Percentiles rank a stretch among this genome's conserved stretches.
These are phyloP conservation scores for Glyphotaelius pellucidus DNA, from an alignment of 2,888 invertebrate species.

Conservation along the genomic window DNA sequence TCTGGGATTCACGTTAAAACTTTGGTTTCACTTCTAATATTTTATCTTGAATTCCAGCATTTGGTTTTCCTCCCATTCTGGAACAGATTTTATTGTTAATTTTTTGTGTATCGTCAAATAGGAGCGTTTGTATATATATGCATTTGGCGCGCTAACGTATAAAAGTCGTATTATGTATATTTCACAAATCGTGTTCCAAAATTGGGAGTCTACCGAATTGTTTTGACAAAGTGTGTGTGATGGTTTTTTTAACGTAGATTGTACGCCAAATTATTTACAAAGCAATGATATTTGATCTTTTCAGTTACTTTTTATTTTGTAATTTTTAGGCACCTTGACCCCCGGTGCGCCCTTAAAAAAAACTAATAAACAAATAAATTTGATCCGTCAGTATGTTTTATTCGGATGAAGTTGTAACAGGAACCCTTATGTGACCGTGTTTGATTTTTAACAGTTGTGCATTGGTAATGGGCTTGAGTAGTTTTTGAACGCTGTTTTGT, in stretches of 20 bases:
- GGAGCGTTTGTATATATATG: not conserved
- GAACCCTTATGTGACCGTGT: conserved; percentile 20
- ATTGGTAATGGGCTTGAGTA: conserved; percentile 29
- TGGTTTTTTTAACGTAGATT: not conserved
- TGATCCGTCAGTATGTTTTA: conserved; percentile 33
- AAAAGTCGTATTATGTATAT: not conserved
- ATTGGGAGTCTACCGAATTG: not conserved
- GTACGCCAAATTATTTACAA: not conserved
- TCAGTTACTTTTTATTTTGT: conserved; percentile 10
- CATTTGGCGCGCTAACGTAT: not conserved
- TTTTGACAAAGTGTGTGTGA: not conserved
- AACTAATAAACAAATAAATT: conserved; percentile 39
- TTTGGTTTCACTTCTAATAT: not conserved
- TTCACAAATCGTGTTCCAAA: not conserved
- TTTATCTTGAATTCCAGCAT: not conserved
- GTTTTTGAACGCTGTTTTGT: conserved; percentile 10
- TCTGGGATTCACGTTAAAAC: not conserved
- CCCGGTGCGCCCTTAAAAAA: conserved; percentile 44
- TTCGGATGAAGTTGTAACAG: conserved; percentile 8
- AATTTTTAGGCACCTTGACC: conserved; percentile 5
- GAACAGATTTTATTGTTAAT: not conserved
- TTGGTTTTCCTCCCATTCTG: not conserved
- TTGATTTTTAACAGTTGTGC: conserved; percentile 21
- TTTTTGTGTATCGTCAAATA: not conserved
- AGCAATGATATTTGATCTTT: conserved; percentile 8